These are phyloP conservation scores for Drosophila lacertosa DNA, from an alignment of 1,140 invertebrate species.

Conservation along the genomic window DNA sequence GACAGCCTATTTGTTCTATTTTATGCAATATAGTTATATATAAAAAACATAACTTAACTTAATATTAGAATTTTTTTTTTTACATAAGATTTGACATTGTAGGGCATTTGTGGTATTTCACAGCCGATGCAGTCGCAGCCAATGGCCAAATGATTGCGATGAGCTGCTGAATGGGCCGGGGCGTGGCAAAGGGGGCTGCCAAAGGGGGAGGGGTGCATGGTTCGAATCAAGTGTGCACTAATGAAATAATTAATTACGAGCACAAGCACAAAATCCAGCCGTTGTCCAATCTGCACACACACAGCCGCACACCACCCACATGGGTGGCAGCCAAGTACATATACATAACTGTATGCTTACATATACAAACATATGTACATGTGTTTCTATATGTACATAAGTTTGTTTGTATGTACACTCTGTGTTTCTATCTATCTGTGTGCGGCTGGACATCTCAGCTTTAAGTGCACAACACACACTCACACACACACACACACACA, in stretches of 20 bases:
- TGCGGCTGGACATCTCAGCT: constrained; percentile 24
- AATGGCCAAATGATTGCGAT: background rate
- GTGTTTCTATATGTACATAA: background rate
- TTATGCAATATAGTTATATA: too few species aligned
- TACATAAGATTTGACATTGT: background rate
- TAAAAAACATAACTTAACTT: too few species aligned
- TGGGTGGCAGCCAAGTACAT: background rate
- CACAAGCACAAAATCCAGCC: constrained; percentile 47
- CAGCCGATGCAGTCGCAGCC: background rate
- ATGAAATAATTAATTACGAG: constrained; percentile 73
- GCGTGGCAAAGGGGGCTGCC: background rate
- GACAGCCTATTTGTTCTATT: too few species aligned
- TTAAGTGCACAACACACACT: constrained; percentile 20
- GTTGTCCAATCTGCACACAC: constrained; percentile 6
- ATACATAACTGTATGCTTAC: too few species aligned
- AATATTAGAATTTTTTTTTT: too few species aligned
- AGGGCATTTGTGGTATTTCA: background rate
- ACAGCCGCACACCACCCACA: background rate
- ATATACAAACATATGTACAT: too few species aligned
- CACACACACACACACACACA: background rate
- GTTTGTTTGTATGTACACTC: constrained; percentile 1
- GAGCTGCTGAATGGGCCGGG: background rate
- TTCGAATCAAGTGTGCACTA: constrained; percentile 66
- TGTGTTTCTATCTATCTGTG: constrained; percentile 19
- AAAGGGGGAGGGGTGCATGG: constrained; percentile 9